Base-by-base conservation (phyloP, 1,140 invertebrate genomes). In the fruit fly (Drosophila melanogaster) region DNA sequence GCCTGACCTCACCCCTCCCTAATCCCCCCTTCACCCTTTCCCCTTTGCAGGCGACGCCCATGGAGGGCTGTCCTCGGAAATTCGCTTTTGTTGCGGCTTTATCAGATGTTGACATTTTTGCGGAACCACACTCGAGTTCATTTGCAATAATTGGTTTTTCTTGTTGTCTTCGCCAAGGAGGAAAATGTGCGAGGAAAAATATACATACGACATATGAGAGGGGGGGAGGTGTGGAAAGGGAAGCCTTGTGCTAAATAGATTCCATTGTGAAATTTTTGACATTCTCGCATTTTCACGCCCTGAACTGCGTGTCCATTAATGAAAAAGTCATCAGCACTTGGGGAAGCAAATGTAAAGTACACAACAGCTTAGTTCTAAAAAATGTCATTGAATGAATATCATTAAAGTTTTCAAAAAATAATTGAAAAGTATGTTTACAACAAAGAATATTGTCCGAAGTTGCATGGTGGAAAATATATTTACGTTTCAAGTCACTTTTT, bases 121-220 rank as follows among this genome's bases (percentile, higher is more conserved):
- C 90, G 87, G 87, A 90, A 87, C 77, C 75, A 89, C 89, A 91
- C 79, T 90, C 81, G 83, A 90, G 89, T 91, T 90, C 80, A 90
- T 90, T 90, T 89, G 84, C 84, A 84, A 89, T 87, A 90, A 90
- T 90, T 90, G 89, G 77, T 91, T 90, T 90, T 90, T 89, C 83
- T 90, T 90, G 87, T 90, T 76, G 66, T 81, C 73, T 64, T 70
- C 55, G 49, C 22, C 30, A 11, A 22, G n/a, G 1, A 26, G 22
- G 15, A 59, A 22, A 5, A 15, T 4, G 26, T 17, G 17, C 2
- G 30, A 22, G 12, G 38, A 15, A 30, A 30, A 0, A 30, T 30
- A 30, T 30, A 2, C 7, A 30, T 30, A 30, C 7, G 35, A n/a
- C n/a, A n/a, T n/a, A n/a, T n/a, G n/a, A n/a, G n/a, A n/a, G n/a